These are phyloP conservation scores for Eira barbara DNA, from an alignment of 2,113 vertebrate species.

Conservation along the genomic window DNA sequence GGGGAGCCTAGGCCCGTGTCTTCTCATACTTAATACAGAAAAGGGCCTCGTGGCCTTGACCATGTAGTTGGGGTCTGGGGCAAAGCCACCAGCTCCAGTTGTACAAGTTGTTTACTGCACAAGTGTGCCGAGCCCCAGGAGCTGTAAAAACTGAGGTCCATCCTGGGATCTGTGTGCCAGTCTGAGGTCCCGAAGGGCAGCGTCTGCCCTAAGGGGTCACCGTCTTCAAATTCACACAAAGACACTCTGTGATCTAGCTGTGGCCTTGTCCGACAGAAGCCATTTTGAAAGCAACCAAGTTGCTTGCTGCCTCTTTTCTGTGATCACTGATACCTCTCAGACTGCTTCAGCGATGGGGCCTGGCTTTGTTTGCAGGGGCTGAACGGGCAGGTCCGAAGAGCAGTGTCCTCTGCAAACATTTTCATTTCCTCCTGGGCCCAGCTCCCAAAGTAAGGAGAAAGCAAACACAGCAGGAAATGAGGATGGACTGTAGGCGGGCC, in stretches of 20 bases:
- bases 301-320: neutral
- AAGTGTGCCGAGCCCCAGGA: neutral
- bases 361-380: neutral
- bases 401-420: neutral
- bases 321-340: neutral
- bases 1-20: neutral
- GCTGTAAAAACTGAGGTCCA: neutral
- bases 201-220: neutral
- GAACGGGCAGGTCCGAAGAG: neutral
- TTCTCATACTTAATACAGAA: neutral
- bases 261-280: neutral
- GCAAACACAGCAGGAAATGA: accelerated
- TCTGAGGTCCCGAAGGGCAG: neutral
- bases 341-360: neutral
- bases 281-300: slow-evolving; percentile 4
- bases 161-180: neutral
- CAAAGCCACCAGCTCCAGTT: neutral
- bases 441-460: neutral
- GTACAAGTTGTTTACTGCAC: neutral
- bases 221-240: neutral
- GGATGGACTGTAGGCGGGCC: neutral
- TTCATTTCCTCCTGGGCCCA: neutral
- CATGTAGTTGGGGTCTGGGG: neutral
- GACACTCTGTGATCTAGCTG: neutral
- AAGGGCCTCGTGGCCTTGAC: neutral